Conservation (phyloP, 1,140 invertebrate genomes). For the Sitobion miscanthi region DNA sequence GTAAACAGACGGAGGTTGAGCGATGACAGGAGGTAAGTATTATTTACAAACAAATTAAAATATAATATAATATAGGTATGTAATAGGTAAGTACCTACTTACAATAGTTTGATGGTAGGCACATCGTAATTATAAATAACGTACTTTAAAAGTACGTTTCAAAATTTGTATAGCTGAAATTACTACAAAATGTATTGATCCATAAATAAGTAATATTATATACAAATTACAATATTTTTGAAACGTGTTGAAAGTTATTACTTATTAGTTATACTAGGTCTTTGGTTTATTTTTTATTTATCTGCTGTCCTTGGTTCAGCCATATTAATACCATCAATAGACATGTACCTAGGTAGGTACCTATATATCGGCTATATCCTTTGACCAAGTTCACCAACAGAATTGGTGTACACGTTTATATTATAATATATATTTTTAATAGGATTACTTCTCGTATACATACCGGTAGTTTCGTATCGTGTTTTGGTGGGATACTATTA, state of each 20-base stretch:
- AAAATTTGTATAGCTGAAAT: not conserved
- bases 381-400: not conserved
- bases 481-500: not conserved
- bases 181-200: not conserved
- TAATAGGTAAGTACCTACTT: not conserved
- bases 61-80: not conserved
- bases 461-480: not conserved
- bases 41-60: slow-evolving; percentile 27
- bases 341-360: not conserved
- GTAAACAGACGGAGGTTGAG: slow-evolving; percentile 31
- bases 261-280: not conserved
- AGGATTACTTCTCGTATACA: not conserved
- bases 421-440: not conserved
- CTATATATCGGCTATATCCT: not conserved
- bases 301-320: not conserved
- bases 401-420: not conserved
- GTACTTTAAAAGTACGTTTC: not conserved
- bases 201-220: not conserved
- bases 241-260: not conserved
- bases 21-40: not conserved
- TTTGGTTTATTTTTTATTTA: not conserved
- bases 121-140: not conserved
- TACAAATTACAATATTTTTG: not conserved
- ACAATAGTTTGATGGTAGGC: not conserved
- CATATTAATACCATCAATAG: not conserved